Evolutionary conservation across 2,888 invertebrate species (phyloP).

Genomic region (Pterostichus niger): DNA sequence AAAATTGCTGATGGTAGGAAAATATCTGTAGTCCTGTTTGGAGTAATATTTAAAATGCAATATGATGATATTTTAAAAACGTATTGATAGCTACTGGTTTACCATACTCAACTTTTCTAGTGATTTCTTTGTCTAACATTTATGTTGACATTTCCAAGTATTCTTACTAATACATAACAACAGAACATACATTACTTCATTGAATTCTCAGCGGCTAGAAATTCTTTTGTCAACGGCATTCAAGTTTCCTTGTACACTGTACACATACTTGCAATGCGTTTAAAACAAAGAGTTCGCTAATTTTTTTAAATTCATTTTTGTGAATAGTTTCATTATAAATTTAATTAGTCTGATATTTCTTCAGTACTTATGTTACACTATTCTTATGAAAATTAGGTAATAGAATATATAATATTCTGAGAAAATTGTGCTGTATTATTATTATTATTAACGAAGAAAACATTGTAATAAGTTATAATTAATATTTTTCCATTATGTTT

Average conservation of each 20-base stretch:
- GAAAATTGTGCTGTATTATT: background rate
- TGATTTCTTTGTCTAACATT: too few species aligned
- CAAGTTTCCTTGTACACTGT: background rate
- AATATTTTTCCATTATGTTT: too few species aligned
- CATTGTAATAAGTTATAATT: background rate
- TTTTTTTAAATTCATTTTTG: constrained; percentile 32
- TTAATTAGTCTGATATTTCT: constrained; percentile 42
- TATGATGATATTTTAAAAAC: too few species aligned
- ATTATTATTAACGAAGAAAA: background rate
- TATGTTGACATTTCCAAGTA: constrained; percentile 37
- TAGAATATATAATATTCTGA: background rate
- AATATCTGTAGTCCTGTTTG: too few species aligned
- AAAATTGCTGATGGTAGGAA: too few species aligned
- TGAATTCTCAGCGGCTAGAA: constrained; percentile 19
- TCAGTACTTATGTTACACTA: constrained; percentile 7
- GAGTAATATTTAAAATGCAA: too few species aligned
- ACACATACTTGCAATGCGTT: background rate
- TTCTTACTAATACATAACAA: constrained; percentile 35
- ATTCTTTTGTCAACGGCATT: constrained; percentile 37
- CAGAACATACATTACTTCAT: constrained; percentile 47
- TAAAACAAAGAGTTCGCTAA: constrained; percentile 22
- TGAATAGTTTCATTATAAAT: constrained; percentile 26
- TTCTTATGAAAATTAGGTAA: constrained; percentile 14
- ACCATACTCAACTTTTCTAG: too few species aligned
- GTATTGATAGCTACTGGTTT: too few species aligned